Base-by-base conservation (phyloP, 2,113 vertebrate species). In the Zosterops japonicus region DNA sequence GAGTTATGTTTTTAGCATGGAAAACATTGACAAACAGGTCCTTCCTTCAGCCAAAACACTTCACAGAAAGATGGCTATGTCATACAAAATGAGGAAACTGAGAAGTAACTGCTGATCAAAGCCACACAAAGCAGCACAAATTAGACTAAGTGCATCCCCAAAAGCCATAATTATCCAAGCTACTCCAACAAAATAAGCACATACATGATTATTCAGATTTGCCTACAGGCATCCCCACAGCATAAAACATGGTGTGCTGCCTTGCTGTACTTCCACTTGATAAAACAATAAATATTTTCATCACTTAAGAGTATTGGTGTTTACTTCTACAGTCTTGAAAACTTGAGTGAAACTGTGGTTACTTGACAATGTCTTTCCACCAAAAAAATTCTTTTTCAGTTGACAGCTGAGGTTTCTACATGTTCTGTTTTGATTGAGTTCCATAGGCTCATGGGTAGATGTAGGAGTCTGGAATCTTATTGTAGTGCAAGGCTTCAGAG, bases 171-270 rank as follows among this genome's bases (percentile, higher is more conserved):
- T 90, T 85, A 86, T 77, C 87, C 50, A 65, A 42, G 56, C 39
- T 74, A 63, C 74, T 81, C 46, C 69, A 80, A 93, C 44, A 85
- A 63, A 95, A 83, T 44, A 91, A 93, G 75, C 46, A 46, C 44
- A 81, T 49, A 86, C 22, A 3, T 93, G 71, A 84, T 85, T 83
- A 91, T 56, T 83, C 52, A 90, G 74, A 75, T 83, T 95, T 92
- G 87, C 83, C 93, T 84, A 52, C n/a, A 94, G 89, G 93, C 83
- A 95, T 69, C 74, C 91, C 42, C 79, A 53, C 68, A 93, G 95
- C 88, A 83, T 39, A 91, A 94, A 93, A 94, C 71, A 79, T 89
- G 80, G 75, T 57, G 39, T 24, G 28, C 11, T 82, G 83, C 14
- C 63, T 96, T 83, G 44, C 65, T 89, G 47, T 82, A 89, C 49